Evolutionary conservation across 2,113 vertebrate genomes (phyloP).

Genomic region (Condylura cristata): DNA sequence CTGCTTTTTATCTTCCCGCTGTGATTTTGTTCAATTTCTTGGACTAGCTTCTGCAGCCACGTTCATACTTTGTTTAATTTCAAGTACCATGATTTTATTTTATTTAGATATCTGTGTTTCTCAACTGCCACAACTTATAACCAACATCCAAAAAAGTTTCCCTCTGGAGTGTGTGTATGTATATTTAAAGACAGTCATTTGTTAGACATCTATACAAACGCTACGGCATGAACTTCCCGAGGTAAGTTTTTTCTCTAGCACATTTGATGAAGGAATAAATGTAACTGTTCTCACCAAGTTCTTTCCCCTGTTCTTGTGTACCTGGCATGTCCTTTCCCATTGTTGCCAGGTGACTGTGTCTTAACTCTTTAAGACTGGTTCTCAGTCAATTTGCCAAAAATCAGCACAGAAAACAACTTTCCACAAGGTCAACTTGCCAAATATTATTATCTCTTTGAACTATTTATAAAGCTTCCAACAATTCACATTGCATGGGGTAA

Average conservation of each 20-base stretch:
- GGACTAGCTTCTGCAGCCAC: neutral
- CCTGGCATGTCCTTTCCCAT: neutral
- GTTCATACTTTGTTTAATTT: neutral
- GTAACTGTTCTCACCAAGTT: neutral
- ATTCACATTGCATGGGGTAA: conserved; percentile 43
- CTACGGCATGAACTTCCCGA: neutral
- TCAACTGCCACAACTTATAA: neutral
- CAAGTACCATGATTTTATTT: neutral
- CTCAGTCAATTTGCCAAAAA: conserved; percentile 49
- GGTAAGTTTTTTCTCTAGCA: neutral
- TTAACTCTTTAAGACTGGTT: conserved; percentile 31
- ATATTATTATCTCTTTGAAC: conserved; percentile 66
- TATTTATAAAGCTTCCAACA: conserved; percentile 68
- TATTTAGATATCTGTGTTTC: neutral
- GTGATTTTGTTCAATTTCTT: neutral
- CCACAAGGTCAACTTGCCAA: conserved; percentile 53
- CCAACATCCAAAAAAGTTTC: conserved; percentile 3
- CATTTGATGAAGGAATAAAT: conserved; percentile 22
- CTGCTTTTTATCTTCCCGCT: neutral
- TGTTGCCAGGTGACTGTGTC: neutral
- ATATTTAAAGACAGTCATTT: conserved; percentile 5
- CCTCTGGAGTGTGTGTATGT: neutral
- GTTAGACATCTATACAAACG: neutral
- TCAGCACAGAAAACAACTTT: conserved; percentile 53
- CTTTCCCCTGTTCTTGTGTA: conserved; percentile 6